Base-by-base conservation (phyloP, 2,888 invertebrate genomes). In the Syritta pipiens region DNA sequence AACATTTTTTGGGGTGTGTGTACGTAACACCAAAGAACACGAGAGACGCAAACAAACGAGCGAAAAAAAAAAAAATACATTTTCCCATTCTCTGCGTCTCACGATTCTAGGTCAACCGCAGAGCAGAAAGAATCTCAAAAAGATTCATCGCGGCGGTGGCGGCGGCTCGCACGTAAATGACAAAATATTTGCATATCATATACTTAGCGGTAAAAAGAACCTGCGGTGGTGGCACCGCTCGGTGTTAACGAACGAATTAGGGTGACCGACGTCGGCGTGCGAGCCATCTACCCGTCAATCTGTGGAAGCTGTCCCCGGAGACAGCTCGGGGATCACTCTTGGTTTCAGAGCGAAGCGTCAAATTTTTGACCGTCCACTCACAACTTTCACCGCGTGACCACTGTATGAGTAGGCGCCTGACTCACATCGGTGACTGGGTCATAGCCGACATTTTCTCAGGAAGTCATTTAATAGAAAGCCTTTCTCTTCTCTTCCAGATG, bases 401-500 rank as follows among this genome's bases (percentile, higher is more conserved):
- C 35, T 14, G 49, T 24, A 42, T 74, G 60, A 72, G 77, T 65
- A 72, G 65, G 63, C 32, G 59, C 53, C 22, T 77, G 77, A 77
- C 53, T 77, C 77, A 79, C 55, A 30, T 63, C 28, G 14, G 65
- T 48, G 79, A 72, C 74, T 79, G 49, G 74, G 74, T 79, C 74
- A 67, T 10, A 35, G 12, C 57, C 46, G 32, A 46, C 12, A 57
- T 37, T 37, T 40, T 40, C 40, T 26, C 57, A 57, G 40, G 55
- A 57, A n/a, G 17, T 44, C 44, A 42, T 14, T 37, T 44, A 60
- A 69, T 35, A 26, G 53, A 62, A 55, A 40, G 53, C 49, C 49
- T 51, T 63, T 46, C 62, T 81, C 26, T 72, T 48, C 7, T 30
- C 44, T 86, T 85, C 10, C 84, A 86, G 86, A 86, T 86, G 87